Conservation (phyloP, 1,140 invertebrate genomes). For the Panagrolaimus sp. region DNA sequence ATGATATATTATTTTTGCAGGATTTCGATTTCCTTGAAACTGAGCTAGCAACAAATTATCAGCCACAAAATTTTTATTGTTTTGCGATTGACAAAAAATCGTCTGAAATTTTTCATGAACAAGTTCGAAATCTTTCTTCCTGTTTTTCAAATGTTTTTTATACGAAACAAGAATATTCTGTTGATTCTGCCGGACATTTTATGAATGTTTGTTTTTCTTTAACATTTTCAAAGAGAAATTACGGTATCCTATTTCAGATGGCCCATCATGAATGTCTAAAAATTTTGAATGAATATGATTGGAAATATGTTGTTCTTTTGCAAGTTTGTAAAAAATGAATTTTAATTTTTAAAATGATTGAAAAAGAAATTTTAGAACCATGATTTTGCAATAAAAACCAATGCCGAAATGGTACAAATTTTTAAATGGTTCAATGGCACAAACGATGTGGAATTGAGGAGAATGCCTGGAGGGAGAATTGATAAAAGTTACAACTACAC, state of each 20-base stretch:
- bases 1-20: constrained; percentile 21
- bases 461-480: constrained; percentile 3
- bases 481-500: constrained; percentile 19
- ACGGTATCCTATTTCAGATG: constrained; percentile 18
- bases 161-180: constrained; percentile 19
- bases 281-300: constrained; percentile 19
- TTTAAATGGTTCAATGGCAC: constrained; percentile 30
- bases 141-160: constrained; percentile 37
- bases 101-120: constrained; percentile 22
- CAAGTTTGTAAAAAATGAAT: constrained; percentile 23
- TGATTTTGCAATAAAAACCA: constrained; percentile 29
- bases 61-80: constrained; percentile 40
- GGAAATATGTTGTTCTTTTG: constrained; percentile 19
- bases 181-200: constrained; percentile 30
- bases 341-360: background rate
- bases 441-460: constrained; percentile 20
- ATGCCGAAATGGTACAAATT: constrained; percentile 29
- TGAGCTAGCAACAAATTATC: constrained; percentile 32
- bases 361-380: constrained; percentile 24
- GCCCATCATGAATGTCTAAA: constrained; percentile 30
- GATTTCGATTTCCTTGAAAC: constrained; percentile 40
- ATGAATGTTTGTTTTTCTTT: constrained; percentile 25
- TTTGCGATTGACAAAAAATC: constrained; percentile 35
- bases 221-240: constrained; percentile 6
- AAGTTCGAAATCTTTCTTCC: constrained; percentile 27